Evolutionary conservation across 1,140 invertebrate genomes (phyloP), one percentile per base, ranked within the genome.

Genomic region (Eueides isabella): DNA sequence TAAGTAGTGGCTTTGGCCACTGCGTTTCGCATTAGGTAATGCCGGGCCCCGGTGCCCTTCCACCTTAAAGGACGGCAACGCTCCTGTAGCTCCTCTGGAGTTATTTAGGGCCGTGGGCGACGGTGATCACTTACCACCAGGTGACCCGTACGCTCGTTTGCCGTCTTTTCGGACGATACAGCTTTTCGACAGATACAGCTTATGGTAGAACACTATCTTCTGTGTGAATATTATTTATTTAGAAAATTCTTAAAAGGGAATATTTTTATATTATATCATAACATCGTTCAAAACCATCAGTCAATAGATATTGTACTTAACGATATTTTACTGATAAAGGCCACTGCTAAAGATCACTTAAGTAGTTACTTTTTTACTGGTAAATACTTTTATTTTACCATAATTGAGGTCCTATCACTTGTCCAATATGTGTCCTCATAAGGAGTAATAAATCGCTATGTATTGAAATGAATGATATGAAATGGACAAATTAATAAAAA

Each of bases 321-420:
- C 48, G 48, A 55, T 9, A 55, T 55, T 55, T 55, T 55, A 55
- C 48, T 55, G 48, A 55, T 55, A 55, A 55, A 55, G 48, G 48
- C 48, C 48, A 11, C 48, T 55, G 48, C 26, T 55, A 55, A 55
- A 19, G 48, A 55, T 55, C 19, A 55, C 48, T 55, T 26, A n/a
- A n/a, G n/a, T n/a, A 55, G 48, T 55, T 55, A 55, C n/a, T 55
- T 55, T 55, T 55, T 55, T 55, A 55, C 48, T 55, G 48, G 48
- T 19, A 26, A 19, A 55, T 55, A 55, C 26, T 23, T 55, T 2
- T 55, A 19, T 55, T 55, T 11, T 55, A 1, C n/a, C 19, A 55
- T 55, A 55, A 55, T 12, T 55, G 19, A 44, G 41, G 41, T 44
- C 19, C n/a, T 6, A 44, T 55, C 11, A 23, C 11, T 55, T 12